Base-by-base conservation (phyloP, 2,888 invertebrate species). In the Eledona agricola region DNA sequence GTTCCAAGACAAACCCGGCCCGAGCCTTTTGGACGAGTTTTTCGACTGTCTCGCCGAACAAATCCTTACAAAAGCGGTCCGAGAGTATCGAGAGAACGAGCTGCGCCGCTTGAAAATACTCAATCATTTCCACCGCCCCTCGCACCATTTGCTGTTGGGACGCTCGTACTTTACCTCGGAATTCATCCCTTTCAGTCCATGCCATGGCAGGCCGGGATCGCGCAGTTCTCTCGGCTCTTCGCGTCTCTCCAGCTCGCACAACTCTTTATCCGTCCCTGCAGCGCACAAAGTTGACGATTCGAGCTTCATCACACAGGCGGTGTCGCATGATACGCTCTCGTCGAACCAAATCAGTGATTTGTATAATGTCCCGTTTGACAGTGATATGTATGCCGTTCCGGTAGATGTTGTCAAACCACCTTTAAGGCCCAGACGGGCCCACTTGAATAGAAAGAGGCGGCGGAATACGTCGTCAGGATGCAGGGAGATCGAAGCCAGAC, bases 301-400 rank as follows among this genome's bases (percentile, higher is more conserved):
- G 10, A 90, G 86, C 70, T 92, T 92, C 72, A 92, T 92, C 60
- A 92, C 91, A 1, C 91, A 91, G 70, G 92, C 92, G 17, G 91
- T 92, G 80, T 92, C 91, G 1, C 92, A 92, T 70, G 92, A 92
- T 70, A 88, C 90, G 1, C 78, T 92, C 20, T 79, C 82, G 4
- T 84, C 87, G n/a, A 84, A 86, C 56, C 88, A 89, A 69, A 90
- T 90, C 53, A 85, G 86, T 20, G 91, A 91, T 73, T 86, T 92
- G 81, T 92, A 92, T 73, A 92, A 90, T 77, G 92, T 92, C 53
- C 92, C 92, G 58, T 89, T 91, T 64, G 92, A 92, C 71, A 90
- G 91, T 65, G 92, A 92, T 73, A 89, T 92, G 62, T 93, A 93
- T 72, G 89, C 92, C 6, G 87, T 92, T 52, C 92, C 92, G 22